phyloP scores from a whole-genome alignment of 2,113 vertebrate species.

The Emydura subglobosa region DNA sequence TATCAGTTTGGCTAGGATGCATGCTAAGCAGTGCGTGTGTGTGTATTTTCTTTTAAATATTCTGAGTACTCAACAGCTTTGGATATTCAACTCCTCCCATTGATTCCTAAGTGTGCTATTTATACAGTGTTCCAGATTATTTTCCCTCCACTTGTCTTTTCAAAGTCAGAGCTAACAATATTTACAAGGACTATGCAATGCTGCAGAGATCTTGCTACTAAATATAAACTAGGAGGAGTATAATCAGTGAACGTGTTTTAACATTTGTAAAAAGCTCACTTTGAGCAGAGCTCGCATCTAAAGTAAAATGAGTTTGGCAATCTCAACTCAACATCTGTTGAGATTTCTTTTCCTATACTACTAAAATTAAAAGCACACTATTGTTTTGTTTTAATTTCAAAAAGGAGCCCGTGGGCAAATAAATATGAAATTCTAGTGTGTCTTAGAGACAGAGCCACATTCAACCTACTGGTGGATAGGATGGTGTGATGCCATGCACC shows the following conservation, averaged over 20 bases:
- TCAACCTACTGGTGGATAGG: neutral
- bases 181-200: neutral
- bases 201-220: conserved; percentile 8
- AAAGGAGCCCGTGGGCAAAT: neutral
- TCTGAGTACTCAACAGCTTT: neutral
- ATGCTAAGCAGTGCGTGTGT: neutral
- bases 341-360: neutral
- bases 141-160: neutral
- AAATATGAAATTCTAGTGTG: conserved; percentile 13
- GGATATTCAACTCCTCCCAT: neutral
- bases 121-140: neutral
- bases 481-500: too few relatives aligned
- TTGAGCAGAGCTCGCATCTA: neutral
- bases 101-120: neutral
- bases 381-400: neutral
- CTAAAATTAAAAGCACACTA: neutral
- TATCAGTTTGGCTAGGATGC: neutral
- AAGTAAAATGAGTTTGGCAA: conserved; percentile 63
- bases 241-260: neutral
- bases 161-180: neutral
- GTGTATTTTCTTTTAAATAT: neutral
- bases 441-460: conserved; percentile 42
- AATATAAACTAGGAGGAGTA: neutral
- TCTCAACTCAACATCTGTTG: conserved; percentile 49
- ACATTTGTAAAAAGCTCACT: conserved; percentile 16